A percentile compares a stretch with the other conserved stretches of the same genome.
Conservation (phyloP, 2,797 vertebrate species). For the Mionectes olivaceus region DNA sequence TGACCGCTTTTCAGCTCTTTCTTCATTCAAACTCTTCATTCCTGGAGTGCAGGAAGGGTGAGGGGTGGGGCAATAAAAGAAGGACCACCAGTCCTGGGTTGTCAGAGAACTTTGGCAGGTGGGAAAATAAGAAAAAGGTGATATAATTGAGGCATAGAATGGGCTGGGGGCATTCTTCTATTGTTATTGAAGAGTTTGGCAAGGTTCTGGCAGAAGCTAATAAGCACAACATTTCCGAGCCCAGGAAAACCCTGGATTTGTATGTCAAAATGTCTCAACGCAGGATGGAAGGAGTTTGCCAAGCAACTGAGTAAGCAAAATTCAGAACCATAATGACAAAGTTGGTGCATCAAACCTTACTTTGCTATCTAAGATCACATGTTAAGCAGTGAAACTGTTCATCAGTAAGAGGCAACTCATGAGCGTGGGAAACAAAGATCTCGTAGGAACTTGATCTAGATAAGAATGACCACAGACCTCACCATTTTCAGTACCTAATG, state of each 20-base stretch:
- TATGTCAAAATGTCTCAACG: background rate
- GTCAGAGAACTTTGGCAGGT: background rate
- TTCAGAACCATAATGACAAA: constrained; percentile 58
- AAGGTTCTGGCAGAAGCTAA: background rate
- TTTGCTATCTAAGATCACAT: constrained; percentile 28
- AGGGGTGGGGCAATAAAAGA: background rate
- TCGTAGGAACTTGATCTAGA: background rate
- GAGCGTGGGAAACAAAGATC: constrained; percentile 59
- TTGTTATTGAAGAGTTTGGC: background rate
- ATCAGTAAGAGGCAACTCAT: constrained; percentile 28
- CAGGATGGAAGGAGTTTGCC: background rate
- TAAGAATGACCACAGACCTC: constrained; percentile 54
- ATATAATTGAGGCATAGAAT: background rate
- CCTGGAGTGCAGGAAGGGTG: background rate
- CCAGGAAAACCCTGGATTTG: background rate
- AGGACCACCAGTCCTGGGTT: background rate
- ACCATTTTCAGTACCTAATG: constrained; percentile 43
- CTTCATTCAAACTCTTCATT: background rate
- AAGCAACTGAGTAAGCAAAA: constrained; percentile 35
- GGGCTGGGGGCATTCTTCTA: background rate
- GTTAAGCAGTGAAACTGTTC: constrained; percentile 22
- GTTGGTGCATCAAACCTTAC: constrained; percentile 18
- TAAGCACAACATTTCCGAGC: background rate
- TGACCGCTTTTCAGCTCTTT: background rate
- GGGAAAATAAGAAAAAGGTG: background rate